Evolutionary conservation across 2,113 vertebrate species (phyloP).

Genomic region (human (Homo sapiens)): GRCh38 chr2:195172001-195172500

Average conservation of each 20-base stretch:
- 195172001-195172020: slow-evolving; percentile 14
- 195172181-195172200: background rate
- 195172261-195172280: background rate
- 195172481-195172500: background rate
- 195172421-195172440: background rate
- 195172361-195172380: background rate
- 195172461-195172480: background rate
- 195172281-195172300: background rate
- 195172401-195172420: background rate
- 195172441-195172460: background rate
- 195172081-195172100: background rate
- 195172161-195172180: background rate
- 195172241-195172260: background rate
- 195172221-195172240: background rate
- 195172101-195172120: background rate
- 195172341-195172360: background rate
- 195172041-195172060: background rate
- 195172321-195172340: background rate
- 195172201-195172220: background rate
- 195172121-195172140: background rate
- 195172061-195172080: background rate
- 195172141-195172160: background rate
- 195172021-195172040: slow-evolving; percentile 1
- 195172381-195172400: background rate
- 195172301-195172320: background rate